phyloP scores from a whole-genome alignment of 2,113 vertebrate species.

The Anolis carolinensis region DNA sequence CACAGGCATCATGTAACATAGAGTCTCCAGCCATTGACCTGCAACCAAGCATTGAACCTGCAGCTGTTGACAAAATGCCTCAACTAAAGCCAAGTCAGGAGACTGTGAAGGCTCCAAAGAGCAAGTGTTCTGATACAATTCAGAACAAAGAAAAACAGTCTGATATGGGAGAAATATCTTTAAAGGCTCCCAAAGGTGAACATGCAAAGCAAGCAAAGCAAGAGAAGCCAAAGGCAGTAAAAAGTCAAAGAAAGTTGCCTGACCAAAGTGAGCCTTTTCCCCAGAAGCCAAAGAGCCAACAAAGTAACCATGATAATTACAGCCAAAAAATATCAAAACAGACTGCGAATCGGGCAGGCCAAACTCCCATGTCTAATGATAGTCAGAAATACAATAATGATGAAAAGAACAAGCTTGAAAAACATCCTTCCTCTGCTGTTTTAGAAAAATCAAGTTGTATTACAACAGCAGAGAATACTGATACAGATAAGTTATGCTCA shows the following conservation, averaged over 20 bases:
- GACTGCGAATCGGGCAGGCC: not conserved
- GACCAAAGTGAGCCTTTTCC: conserved; percentile 30
- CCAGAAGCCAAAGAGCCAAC: not conserved
- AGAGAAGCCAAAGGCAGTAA: not conserved
- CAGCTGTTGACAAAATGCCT: conserved; percentile 38
- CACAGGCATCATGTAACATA: conserved; percentile 20
- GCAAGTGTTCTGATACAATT: not conserved
- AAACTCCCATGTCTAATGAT: not conserved
- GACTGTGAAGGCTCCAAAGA: not conserved
- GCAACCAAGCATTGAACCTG: conserved; percentile 26
- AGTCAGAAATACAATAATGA: not conserved
- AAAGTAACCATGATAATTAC: not conserved
- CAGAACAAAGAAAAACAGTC: not conserved
- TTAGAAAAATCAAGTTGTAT: conserved; percentile 37
- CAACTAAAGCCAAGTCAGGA: not conserved
- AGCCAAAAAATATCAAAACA: not conserved
- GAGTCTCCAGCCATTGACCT: conserved; percentile 26
- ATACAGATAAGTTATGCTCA: conserved; percentile 9
- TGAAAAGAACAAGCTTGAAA: conserved; percentile 12
- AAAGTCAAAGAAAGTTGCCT: not conserved
- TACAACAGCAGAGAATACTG: conserved; percentile 31
- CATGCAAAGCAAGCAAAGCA: not conserved
- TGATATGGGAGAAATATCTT: not conserved
- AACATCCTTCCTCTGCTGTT: conserved; percentile 8
- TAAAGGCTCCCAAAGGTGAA: not conserved